Conservation (phyloP, 2,113 vertebrate genomes). For the Tetrao urogallus region DNA sequence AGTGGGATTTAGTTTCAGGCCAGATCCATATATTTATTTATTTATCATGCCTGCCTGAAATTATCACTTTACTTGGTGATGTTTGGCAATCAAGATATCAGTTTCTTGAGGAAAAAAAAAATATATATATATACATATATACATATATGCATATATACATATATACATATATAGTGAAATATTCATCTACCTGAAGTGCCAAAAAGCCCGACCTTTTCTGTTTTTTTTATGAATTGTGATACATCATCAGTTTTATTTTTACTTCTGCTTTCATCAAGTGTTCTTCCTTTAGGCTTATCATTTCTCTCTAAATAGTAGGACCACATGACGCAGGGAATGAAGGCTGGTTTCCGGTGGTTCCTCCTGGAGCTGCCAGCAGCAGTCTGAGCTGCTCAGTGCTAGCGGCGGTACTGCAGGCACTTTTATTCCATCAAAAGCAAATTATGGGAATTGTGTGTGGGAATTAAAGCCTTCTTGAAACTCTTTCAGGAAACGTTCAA, state of each 20-base stretch:
- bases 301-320: slow-evolving; percentile 46
- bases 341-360: slow-evolving; percentile 1
- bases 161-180: not conserved
- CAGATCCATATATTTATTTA: rapidly evolving
- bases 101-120: not conserved
- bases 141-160: not conserved
- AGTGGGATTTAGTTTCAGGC: not conserved
- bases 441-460: not conserved
- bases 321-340: slow-evolving; percentile 1
- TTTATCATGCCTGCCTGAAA: not conserved
- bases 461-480: not conserved
- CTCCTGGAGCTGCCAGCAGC: not conserved
- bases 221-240: not conserved
- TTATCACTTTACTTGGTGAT: not conserved
- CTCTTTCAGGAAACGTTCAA: not conserved
- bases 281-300: slow-evolving; percentile 34
- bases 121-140: too few species aligned
- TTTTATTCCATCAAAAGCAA: not conserved
- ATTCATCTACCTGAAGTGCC: not conserved
- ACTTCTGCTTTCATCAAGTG: slow-evolving; percentile 32
- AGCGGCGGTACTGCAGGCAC: not conserved
- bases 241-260: slow-evolving; percentile 47
- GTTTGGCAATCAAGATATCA: not conserved
- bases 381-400: not conserved
- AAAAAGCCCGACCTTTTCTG: not conserved